Base-by-base conservation (phyloP, 2,113 vertebrate genomes). In the Hemichromis elongatus region DNA sequence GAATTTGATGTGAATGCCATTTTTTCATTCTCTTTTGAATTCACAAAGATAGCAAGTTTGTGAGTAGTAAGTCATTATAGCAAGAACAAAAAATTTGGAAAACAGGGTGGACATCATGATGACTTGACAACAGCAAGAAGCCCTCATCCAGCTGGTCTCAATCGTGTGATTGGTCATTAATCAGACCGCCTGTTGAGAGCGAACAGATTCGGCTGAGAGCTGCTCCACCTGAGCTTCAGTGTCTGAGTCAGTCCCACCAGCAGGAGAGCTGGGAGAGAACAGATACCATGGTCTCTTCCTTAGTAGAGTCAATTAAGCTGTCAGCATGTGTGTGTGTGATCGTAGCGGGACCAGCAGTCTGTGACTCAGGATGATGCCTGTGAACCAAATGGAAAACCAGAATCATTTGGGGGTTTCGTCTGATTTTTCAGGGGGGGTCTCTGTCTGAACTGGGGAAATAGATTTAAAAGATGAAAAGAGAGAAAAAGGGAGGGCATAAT, bases 301-400 rank as follows among this genome's bases (percentile, higher is more conserved):
- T 77, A 28, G 37, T 12, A 53, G 53, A 92, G 86, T 88, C 92
- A 78, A 89, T 91, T 91, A 92, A 81, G 86, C 77, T 86, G 90
- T 90, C 81, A 87, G 88, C 81, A 4, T 88, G 88, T 83, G 88
- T 86, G 88, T 86, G 84, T 90, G 84, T 68, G 88, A 90, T 80
- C 61, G 86, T 78, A 90, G 40, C 16, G 1, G 26, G 42, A 77
- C 81, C 68, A 50, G n/a, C 83, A 80, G 84, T 73, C 80, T 81
- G 90, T 94, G 92, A 95, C 84, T 94, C 94, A 94, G 86, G 90
- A 85, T 21, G 24, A 86, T 81, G 88, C 87, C 84, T 92, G 84
- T 77, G 81, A 92, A 89, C 80, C 89, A 87, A 86, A 90, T 86
- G 92, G 90, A 94, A 93, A 94, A 89, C 14, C 82, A 78, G 55